Percentiles rank a stretch among this genome's conserved stretches.
Conservation (phyloP, 1,140 invertebrate genomes). For the Drosophila equinoxialis region DNA sequence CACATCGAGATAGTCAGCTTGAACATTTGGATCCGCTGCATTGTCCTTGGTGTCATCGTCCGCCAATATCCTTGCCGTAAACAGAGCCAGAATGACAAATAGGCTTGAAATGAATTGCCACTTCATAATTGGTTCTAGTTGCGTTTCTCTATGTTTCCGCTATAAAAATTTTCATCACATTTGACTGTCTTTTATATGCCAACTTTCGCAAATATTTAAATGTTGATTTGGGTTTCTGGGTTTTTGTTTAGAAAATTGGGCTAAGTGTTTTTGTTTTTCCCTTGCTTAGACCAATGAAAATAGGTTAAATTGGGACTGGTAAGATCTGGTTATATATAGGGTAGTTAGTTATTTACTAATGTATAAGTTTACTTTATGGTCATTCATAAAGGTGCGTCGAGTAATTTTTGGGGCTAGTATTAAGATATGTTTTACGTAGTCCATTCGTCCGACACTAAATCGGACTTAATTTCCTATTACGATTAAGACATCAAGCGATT, state of each 20-base stretch:
- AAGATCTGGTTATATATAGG: background rate
- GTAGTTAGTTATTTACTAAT: too few relatives aligned
- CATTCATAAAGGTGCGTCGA: too few relatives aligned
- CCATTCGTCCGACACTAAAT: too few relatives aligned
- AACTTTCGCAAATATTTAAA: slow-evolving; percentile 9
- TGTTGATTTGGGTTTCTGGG: slow-evolving; percentile 11
- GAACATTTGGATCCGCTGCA: background rate
- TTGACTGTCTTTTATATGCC: slow-evolving; percentile 5
- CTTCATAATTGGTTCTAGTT: slow-evolving; percentile 5
- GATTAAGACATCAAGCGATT: background rate
- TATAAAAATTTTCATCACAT: background rate
- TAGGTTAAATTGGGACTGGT: background rate
- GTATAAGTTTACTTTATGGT: too few relatives aligned
- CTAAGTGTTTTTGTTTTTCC: background rate
- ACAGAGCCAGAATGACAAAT: background rate
- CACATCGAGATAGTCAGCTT: background rate
- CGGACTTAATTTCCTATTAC: background rate
- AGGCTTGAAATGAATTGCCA: slow-evolving; percentile 1
- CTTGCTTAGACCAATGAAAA: background rate
- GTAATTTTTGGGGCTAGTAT: too few relatives aligned
- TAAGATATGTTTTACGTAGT: too few relatives aligned
- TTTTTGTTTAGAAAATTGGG: slow-evolving; percentile 1
- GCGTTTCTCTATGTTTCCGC: background rate
- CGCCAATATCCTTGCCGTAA: background rate
- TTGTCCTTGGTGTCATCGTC: background rate